Evolutionary conservation across 1,140 invertebrate genomes (phyloP), one percentile per base, ranked within the genome.

Genomic region (Drosophila tsacasi): DNA sequence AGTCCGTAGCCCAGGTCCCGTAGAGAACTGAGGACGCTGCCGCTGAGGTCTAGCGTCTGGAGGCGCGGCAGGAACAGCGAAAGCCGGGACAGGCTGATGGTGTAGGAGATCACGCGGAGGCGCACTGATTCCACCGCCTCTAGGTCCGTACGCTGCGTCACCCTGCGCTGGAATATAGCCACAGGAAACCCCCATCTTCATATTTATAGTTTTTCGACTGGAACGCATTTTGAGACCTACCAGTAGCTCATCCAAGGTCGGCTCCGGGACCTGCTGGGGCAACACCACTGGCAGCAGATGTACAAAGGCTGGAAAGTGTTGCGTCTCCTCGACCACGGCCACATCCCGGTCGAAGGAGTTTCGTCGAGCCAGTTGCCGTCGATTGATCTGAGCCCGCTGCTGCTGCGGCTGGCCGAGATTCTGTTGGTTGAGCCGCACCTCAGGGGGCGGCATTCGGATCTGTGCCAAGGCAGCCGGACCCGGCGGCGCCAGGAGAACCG

Each of bases 1-100:
- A 96, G 92, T 10, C 94, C 94, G 73, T 94, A 95, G n/a, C 96
- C 96, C 13, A 96, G 93, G 76, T 96, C 96, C 37, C 95, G 92
- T 17, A 96, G 84, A 2, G 95, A 95, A 5, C 93, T 92, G 0
- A 96, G 79, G 23, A 94, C 94, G 75, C 95, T 96, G 27, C 95
- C 95, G 68, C 96, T 95, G 1, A 96, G 82, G 40, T 94, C 94
- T 8, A 96, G 87, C 23, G 93, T 93, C 30, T 94, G 93, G 13
- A 96, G 89, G 25, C 94, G 91, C 15, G 95, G 95, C n/a, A 94
- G 93, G 39, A 95, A 94, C 1, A 95, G 92, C 32, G 94, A 94
- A 0, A 96, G 86, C 30, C 95, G 91, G 19, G 95, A 94, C 23
- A 96, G 83, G 37, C 95, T 95, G 0, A 95, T 92, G 13, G 95